phyloP scores from a whole-genome alignment of 2,113 vertebrate genomes.

The Oryzias curvinotus region DNA sequence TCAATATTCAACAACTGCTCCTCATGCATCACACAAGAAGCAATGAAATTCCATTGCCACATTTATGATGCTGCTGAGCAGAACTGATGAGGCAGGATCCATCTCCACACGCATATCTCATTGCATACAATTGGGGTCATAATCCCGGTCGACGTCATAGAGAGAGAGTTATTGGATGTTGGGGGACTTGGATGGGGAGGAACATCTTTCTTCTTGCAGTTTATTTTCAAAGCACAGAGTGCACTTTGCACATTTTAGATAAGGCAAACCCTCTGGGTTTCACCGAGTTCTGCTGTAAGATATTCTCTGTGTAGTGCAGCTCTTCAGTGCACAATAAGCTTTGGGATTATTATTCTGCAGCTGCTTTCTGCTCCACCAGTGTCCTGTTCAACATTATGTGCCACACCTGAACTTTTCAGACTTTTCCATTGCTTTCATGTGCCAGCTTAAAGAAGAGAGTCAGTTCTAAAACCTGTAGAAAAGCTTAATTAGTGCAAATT shows the following conservation, averaged over 20 bases:
- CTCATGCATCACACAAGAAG: constrained; percentile 10
- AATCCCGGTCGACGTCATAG: constrained; percentile 51
- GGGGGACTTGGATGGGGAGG: constrained; percentile 36
- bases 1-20: constrained; percentile 31
- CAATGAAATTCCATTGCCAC: constrained; percentile 23
- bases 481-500: too few relatives aligned
- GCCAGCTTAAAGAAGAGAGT: too few relatives aligned
- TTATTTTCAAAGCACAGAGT: constrained; percentile 39
- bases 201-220: constrained; percentile 22
- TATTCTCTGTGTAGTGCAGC: constrained; percentile 31
- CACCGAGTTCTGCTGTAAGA: constrained; percentile 18
- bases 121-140: constrained; percentile 44
- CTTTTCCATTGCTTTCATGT: neutral
- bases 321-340: constrained; percentile 24
- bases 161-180: constrained; percentile 52
- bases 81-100: constrained; percentile 35
- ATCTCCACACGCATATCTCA: constrained; percentile 30
- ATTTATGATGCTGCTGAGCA: constrained; percentile 31
- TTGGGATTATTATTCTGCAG: constrained; percentile 23
- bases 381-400: neutral
- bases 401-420: neutral
- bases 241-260: constrained; percentile 43
- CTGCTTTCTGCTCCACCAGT: neutral
- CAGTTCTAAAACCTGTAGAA: too few relatives aligned
- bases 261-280: constrained; percentile 34